Evolutionary conservation across 2,888 invertebrate genomes (phyloP).

Genomic region (Metacarcinus magister): DNA sequence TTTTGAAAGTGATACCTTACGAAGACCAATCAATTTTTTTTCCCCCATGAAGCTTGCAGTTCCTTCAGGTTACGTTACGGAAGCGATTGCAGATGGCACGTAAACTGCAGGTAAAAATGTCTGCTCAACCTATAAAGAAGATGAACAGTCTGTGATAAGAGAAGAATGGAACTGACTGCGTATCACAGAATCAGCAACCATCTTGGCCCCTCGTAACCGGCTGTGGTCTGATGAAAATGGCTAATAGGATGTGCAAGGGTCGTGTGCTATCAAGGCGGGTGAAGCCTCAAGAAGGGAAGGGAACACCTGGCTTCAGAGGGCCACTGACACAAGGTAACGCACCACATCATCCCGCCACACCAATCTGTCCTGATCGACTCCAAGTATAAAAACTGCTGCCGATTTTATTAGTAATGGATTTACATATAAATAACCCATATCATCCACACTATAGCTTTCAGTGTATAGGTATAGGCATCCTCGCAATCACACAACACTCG

Average conservation of each 20-base stretch:
- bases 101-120: background rate
- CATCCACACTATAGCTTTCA: background rate
- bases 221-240: background rate
- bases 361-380: background rate
- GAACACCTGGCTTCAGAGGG: background rate
- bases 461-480: background rate
- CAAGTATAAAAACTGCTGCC: background rate
- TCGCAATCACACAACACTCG: background rate
- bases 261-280: background rate
- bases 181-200: background rate
- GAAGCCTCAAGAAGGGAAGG: background rate
- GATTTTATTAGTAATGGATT: background rate
- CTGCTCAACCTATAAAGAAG: background rate
- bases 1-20: background rate
- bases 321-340: background rate
- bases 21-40: background rate
- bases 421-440: background rate
- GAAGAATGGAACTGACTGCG: background rate
- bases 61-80: background rate
- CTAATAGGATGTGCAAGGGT: background rate
- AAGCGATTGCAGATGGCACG: background rate
- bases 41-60: background rate
- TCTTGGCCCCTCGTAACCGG: background rate
- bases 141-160: background rate
- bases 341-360: background rate